Evolutionary conservation across 1,140 invertebrate genomes (phyloP), one percentile per base, ranked within the genome.

Genomic region (Gonatopus flavifemur): DNA sequence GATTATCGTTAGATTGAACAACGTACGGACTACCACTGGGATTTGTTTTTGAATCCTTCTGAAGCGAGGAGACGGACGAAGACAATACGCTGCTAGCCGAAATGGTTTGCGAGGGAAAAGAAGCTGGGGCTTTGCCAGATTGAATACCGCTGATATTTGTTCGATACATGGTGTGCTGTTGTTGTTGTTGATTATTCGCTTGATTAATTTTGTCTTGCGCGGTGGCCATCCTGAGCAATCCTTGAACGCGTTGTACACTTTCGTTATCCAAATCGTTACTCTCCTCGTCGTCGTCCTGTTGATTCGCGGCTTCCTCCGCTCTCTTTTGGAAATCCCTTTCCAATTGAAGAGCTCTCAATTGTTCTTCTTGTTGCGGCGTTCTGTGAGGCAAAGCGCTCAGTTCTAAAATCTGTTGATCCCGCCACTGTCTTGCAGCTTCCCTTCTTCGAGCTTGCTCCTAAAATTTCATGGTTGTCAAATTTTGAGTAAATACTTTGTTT

Each of bases 301-400:
- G 83, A 55, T 82, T 84, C 15, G 86, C 83, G 28, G 82, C 80
- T 70, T 92, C 89, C 66, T 89, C 88, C 3, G 91, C 93, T 35
- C 93, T 78, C 30, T 90, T 83, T 59, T 95, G 90, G 69, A 96
- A 95, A 68, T 95, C 93, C 51, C 88, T 81, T 70, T 96, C 93
- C 4, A 95, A 74, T 48, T 88, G 87, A 33, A 95, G 76, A 5
- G 91, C 88, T 44, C 90, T 81, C 13, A 95, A 71, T 61, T 94
- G 90, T 68, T 96, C 92, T 49, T 91, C 92, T 67, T 96, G 91
- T 61, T 89, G 88, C 0, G 86, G 72, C 3, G 86, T 88, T 50
- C 89, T 77, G 19, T 86, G 82, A 7, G 84, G 74, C 38, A 91
- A 66, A 1, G 81, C 71, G 55, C 88, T 82, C 13, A 96, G 74